Evolutionary conservation across 1,140 invertebrate genomes (phyloP).

Genomic region (Harlomillsia oculata): DNA sequence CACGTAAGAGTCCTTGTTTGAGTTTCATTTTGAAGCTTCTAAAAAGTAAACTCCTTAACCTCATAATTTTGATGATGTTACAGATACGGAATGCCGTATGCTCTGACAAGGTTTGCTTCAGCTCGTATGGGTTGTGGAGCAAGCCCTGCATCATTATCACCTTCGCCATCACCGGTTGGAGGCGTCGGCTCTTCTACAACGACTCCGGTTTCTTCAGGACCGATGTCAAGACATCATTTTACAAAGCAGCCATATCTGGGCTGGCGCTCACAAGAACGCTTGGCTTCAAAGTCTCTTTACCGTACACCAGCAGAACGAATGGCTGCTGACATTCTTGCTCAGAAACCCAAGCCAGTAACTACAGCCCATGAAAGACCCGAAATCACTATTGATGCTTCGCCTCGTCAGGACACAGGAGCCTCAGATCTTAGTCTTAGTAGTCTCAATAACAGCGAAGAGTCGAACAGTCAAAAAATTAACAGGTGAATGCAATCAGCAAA

Average conservation of each 20-base stretch:
- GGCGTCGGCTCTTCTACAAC: conserved; percentile 52
- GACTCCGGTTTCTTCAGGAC: conserved; percentile 44
- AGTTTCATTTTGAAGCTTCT: neutral
- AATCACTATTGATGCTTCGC: conserved; percentile 17
- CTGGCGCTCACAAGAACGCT: conserved; percentile 76
- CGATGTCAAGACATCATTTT: conserved; percentile 24
- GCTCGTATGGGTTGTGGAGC: conserved; percentile 35
- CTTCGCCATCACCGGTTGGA: conserved; percentile 51
- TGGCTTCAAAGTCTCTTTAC: conserved; percentile 45
- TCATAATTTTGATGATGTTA: neutral
- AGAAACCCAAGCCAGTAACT: conserved; percentile 37
- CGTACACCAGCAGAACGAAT: conserved; percentile 73
- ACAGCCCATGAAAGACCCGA: conserved; percentile 40
- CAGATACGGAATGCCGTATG: conserved; percentile 35
- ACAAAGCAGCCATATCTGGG: conserved; percentile 66
- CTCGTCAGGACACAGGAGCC: conserved; percentile 18
- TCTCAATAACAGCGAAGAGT: conserved; percentile 35
- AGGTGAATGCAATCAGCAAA: conserved; percentile 19
- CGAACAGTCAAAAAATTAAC: conserved; percentile 34
- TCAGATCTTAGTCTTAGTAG: conserved; percentile 35
- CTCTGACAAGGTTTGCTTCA: conserved; percentile 28
- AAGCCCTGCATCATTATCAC: conserved; percentile 36
- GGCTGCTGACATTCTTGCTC: conserved; percentile 53
- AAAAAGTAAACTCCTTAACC: neutral
- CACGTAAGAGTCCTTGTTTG: conserved; percentile 24